Evolutionary conservation across 2,888 invertebrate species (phyloP).

Genomic region (Apodemia duryi): DNA sequence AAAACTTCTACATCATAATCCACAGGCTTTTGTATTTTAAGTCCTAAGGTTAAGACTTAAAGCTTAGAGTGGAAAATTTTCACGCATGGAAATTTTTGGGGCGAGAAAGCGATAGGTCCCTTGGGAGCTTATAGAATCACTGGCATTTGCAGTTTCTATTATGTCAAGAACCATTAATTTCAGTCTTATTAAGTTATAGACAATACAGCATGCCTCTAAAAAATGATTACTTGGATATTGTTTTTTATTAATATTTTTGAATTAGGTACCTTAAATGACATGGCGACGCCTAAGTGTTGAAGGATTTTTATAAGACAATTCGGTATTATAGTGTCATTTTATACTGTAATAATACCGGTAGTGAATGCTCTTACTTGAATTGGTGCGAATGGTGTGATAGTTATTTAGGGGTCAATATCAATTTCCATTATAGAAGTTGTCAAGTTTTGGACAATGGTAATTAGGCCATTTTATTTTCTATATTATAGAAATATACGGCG

Average conservation of each 20-base stretch:
- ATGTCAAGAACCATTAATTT: constrained; percentile 78
- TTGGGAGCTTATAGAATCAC: constrained; percentile 81
- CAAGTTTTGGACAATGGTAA: no score
- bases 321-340: no score
- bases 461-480: no score
- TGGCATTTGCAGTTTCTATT: constrained; percentile 84
- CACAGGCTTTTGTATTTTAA: constrained; percentile 18
- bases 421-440: no score
- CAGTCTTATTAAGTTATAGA: constrained; percentile 75
- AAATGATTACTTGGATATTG: constrained; percentile 23
- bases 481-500: no score
- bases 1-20: constrained; percentile 44
- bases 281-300: no score
- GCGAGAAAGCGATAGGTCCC: constrained; percentile 75
- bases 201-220: constrained; percentile 48
- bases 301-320: no score
- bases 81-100: constrained; percentile 53
- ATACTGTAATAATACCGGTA: no score
- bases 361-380: no score
- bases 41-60: constrained; percentile 28
- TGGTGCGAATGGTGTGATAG: no score
- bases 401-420: no score
- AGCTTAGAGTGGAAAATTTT: constrained; percentile 38
- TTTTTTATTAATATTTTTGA: background rate
- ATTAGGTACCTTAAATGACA: no score